Base-by-base conservation (phyloP, 2,888 invertebrate species). In the Macaria notata region DNA sequence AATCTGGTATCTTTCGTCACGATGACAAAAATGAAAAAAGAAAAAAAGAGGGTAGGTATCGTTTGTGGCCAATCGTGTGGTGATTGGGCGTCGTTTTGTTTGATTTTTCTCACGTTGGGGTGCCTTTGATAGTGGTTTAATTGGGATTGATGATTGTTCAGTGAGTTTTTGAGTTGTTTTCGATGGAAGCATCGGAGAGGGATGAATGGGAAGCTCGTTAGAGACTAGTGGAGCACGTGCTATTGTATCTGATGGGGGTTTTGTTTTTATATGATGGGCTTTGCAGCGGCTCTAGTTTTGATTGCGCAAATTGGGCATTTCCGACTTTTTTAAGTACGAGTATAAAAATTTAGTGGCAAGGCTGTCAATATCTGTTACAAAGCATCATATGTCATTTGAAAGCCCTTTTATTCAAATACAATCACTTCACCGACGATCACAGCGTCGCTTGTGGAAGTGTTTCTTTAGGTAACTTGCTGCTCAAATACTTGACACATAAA, bases 131-230 rank as follows among this genome's bases (percentile, higher is more conserved):
- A 79, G 74, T 65, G 70, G 66, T 81, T 84, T 89, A 86, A 90
- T 90, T 89, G 85, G 88, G 73, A 90, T 89, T 90, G 83, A 90
- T 90, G 89, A 79, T 86, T 80, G 81, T 73, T 67, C 33, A 57
- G 61, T 53, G 53, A 55, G 56, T 68, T 64, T 69, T 71, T 69
- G 71, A 73, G 71, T 72, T 69, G 66, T 70, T 74, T 73, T 70
- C 71, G 62, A 66, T 66, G 70, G 69, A 70, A 75, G 68, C 64
- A 70, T 67, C 70, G 66, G 67, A 62, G 69, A 59, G 53, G 71
- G 71, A 65, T 65, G 55, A 64, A 66, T 59, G 46, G 59, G 53
- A 54, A 51, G 61, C 66, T 67, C 62, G 65, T 67, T 67, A 65
- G 58, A 38, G 43, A 33, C 50, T 45, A 45, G 31, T 54, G 48